phyloP scores from a whole-genome alignment of 2,888 invertebrate species.

The Drepana falcataria region DNA sequence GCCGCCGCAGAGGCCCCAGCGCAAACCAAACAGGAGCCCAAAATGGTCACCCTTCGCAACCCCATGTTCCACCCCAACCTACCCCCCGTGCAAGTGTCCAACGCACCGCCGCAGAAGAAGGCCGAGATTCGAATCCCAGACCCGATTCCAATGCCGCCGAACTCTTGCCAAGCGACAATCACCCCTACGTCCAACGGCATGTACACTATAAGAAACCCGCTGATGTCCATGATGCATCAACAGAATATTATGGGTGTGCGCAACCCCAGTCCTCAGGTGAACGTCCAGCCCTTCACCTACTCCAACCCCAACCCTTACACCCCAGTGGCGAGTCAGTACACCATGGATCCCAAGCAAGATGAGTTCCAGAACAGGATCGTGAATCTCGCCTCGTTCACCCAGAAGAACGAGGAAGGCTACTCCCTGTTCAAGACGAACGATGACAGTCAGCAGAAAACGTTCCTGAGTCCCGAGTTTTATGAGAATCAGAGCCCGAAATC shows the following conservation, averaged over 20 bases:
- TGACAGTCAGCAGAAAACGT: conserved; percentile 48
- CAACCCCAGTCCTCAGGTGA: conserved; percentile 35
- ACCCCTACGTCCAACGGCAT: conserved; percentile 81
- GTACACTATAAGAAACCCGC: conserved; percentile 90
- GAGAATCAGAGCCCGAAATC: conserved; percentile 50
- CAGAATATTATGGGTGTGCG: conserved; percentile 52
- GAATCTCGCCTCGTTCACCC: conserved; percentile 67
- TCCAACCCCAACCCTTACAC: conserved; percentile 49
- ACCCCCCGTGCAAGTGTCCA: conserved; percentile 54
- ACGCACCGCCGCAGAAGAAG: conserved; percentile 42
- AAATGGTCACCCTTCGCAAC: conserved; percentile 88
- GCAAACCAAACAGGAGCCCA: conserved; percentile 54
- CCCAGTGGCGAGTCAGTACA: conserved; percentile 27
- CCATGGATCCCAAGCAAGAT: conserved; percentile 40
- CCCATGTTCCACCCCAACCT: conserved; percentile 85
- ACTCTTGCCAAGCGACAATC: conserved; percentile 71
- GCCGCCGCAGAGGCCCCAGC: conserved; percentile 45
- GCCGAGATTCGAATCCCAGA: conserved; percentile 63
- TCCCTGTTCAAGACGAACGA: conserved; percentile 60
- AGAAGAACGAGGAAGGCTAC: conserved; percentile 70
- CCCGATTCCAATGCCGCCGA: conserved; percentile 69
- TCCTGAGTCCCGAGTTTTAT: conserved; percentile 53
- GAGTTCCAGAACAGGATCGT: conserved; percentile 58
- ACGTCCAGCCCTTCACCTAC: conserved; percentile 45
- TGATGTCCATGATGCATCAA: conserved; percentile 77